Percentiles rank a stretch among this genome's conserved stretches.
Evolutionary conservation across 2,888 invertebrate genomes (phyloP).

Genomic region (Halocaridina rubra): DNA sequence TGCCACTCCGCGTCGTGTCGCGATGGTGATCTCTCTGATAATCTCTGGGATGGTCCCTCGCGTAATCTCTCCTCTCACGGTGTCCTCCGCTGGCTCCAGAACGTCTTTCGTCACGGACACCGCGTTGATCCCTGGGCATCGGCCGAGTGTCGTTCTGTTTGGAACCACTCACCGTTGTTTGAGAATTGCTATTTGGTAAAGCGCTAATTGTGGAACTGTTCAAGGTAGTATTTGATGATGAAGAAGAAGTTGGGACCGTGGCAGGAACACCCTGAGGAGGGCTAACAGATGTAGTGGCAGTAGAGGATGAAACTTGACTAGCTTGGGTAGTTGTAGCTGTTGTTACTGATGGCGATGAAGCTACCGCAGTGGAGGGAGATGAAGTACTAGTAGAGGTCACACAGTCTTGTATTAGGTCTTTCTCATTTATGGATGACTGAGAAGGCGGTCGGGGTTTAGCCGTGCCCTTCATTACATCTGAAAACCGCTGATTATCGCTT

Average conservation of each 20-base stretch:
- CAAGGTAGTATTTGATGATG: background rate
- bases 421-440: conserved; percentile 23
- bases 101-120: conserved; percentile 8
- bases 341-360: conserved; percentile 1
- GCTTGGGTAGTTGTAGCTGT: conserved; percentile 2
- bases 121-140: conserved; percentile 10
- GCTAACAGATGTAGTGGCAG: background rate
- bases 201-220: background rate
- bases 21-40: conserved; percentile 17
- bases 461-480: conserved; percentile 84
- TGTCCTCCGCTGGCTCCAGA: background rate
- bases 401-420: conserved; percentile 12
- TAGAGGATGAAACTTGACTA: background rate
- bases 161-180: background rate
- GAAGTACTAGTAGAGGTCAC: background rate
- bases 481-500: conserved; percentile 70
- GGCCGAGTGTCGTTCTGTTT: background rate
- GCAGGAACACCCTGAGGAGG: background rate
- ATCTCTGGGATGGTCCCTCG: conserved; percentile 21
- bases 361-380: background rate
- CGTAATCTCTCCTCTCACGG: conserved; percentile 29
- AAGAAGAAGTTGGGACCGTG: background rate
- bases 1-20: background rate
- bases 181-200: background rate
- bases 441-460: conserved; percentile 70